A percentile compares a stretch with the other conserved stretches of the same genome.
Evolutionary conservation across 2,888 invertebrate genomes (phyloP).

Genomic region (Blera fallax): DNA sequence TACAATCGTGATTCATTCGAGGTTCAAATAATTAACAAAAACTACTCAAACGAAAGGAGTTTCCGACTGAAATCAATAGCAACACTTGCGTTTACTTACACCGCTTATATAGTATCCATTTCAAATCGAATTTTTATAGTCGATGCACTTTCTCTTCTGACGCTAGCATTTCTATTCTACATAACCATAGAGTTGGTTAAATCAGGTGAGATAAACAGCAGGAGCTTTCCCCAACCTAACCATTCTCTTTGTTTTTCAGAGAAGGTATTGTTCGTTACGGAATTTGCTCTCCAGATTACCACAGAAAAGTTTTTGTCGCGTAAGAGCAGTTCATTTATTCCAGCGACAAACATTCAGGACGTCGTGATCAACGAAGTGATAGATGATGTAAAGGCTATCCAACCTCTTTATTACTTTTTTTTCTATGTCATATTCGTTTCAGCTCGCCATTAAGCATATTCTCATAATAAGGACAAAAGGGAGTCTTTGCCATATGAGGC

Average conservation of each 20-base stretch:
- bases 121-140: constrained; percentile 49
- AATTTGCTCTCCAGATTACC: constrained; percentile 80
- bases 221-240: neutral
- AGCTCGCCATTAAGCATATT: constrained; percentile 81
- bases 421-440: constrained; percentile 5
- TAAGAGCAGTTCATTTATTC: constrained; percentile 78
- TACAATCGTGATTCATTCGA: constrained; percentile 65
- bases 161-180: constrained; percentile 69
- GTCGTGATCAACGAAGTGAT: constrained; percentile 82
- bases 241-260: constrained; percentile 74
- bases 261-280: constrained; percentile 77
- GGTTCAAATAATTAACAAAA: constrained; percentile 52
- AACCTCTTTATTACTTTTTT: neutral
- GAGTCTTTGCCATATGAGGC: constrained; percentile 76
- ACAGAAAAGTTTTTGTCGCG: constrained; percentile 78
- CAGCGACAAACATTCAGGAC: constrained; percentile 79
- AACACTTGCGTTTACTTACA: constrained; percentile 32
- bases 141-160: constrained; percentile 57
- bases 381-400: constrained; percentile 78
- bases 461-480: constrained; percentile 80
- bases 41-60: constrained; percentile 42
- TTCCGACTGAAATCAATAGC: constrained; percentile 47
- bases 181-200: constrained; percentile 75
- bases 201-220: constrained; percentile 74
- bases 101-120: constrained; percentile 25